Conservation (phyloP, 1,140 invertebrate genomes). For the Frieseomelitta varia region DNA sequence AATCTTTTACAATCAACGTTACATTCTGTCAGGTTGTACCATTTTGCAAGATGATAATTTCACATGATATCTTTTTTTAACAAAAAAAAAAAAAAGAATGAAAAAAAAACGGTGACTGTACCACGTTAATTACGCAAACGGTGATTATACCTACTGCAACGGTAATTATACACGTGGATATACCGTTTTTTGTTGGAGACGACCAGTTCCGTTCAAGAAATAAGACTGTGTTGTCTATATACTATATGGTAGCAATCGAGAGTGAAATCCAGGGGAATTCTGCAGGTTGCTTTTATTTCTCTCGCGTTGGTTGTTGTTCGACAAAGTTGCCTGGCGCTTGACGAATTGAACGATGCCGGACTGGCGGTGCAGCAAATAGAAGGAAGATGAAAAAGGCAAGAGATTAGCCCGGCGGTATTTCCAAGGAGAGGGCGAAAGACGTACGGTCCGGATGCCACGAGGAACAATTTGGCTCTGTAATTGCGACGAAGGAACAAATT, state of each 20-base stretch:
- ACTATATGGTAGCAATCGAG: not conserved
- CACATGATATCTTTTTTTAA: not conserved
- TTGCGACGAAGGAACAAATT: constrained; percentile 48
- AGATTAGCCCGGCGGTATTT: constrained; percentile 33
- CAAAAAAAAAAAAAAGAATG: too few relatives aligned
- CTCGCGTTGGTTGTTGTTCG: not conserved
- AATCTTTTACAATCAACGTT: not conserved
- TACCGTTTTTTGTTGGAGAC: too few relatives aligned
- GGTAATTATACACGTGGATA: too few relatives aligned
- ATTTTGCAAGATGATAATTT: not conserved
- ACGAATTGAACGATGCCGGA: not conserved
- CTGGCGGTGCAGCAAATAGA: not conserved
- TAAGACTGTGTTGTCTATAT: too few relatives aligned
- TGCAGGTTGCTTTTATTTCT: not conserved
- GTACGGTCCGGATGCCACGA: constrained; percentile 24
- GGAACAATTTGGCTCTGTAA: constrained; percentile 53
- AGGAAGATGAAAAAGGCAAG: constrained; percentile 9
- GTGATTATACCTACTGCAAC: too few relatives aligned
- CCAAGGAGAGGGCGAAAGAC: constrained; percentile 37
- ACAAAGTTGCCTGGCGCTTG: not conserved
- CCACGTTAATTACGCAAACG: too few relatives aligned
- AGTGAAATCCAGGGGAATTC: not conserved
- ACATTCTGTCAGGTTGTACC: not conserved
- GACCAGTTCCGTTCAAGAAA: too few relatives aligned
- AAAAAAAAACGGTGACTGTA: too few relatives aligned